These are phyloP conservation scores for Hyles vespertilio DNA, from an alignment of 1,140 invertebrate genomes.

Conservation along the genomic window DNA sequence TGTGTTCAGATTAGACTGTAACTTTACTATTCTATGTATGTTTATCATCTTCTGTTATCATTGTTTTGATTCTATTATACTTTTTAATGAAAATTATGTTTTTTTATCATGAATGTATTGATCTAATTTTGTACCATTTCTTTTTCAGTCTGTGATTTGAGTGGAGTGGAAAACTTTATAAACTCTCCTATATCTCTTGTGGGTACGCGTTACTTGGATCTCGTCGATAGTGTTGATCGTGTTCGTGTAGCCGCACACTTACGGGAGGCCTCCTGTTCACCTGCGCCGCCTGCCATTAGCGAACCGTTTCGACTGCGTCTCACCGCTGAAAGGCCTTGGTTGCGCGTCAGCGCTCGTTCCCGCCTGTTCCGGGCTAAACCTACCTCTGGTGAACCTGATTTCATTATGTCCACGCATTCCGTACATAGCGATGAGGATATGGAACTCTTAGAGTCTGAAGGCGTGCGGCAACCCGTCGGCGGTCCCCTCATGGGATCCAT, in stretches of 20 bases:
- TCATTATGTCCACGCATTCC: slow-evolving; percentile 94
- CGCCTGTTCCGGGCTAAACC: slow-evolving; percentile 86
- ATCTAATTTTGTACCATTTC: too few species aligned
- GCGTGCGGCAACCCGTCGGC: slow-evolving; percentile 67
- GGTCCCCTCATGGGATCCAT: slow-evolving; percentile 81
- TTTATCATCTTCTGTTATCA: neutral
- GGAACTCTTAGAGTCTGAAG: slow-evolving; percentile 57
- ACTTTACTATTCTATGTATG: slow-evolving; percentile 85
- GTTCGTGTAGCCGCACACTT: slow-evolving; percentile 84
- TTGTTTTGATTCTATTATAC: neutral
- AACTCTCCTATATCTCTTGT: slow-evolving; percentile 74
- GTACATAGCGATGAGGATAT: slow-evolving; percentile 80
- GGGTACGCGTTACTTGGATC: slow-evolving; percentile 83
- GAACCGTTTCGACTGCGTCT: slow-evolving; percentile 87
- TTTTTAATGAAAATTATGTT: too few species aligned
- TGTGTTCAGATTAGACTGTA: slow-evolving; percentile 91
- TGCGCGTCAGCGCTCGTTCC: slow-evolving; percentile 92
- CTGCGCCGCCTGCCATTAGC: slow-evolving; percentile 82
- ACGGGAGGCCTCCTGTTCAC: slow-evolving; percentile 80
- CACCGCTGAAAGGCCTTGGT: slow-evolving; percentile 80
- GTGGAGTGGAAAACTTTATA: slow-evolving; percentile 56
- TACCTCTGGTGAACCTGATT: slow-evolving; percentile 84
- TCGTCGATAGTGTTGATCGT: slow-evolving; percentile 86
- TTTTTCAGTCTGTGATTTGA: slow-evolving; percentile 69
- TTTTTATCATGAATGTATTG: too few species aligned